A percentile compares a stretch with the other conserved stretches of the same genome.
These are phyloP conservation scores for Sympetrum striolatum DNA, from an alignment of 2,888 invertebrate species.

Conservation along the genomic window DNA sequence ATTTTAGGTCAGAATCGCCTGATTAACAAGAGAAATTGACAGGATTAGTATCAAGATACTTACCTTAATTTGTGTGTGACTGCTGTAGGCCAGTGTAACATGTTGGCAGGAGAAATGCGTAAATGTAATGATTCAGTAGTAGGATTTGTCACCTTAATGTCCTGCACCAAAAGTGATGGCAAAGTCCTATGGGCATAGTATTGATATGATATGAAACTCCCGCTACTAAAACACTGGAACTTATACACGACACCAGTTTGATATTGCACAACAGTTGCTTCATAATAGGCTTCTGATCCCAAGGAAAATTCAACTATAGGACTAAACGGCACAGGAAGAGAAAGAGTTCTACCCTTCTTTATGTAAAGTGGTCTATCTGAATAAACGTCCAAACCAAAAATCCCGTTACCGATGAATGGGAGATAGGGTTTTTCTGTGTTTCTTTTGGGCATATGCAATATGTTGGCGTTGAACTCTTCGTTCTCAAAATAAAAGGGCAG, in stretches of 20 bases:
- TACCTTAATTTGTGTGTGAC: conserved; percentile 64
- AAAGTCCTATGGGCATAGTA: conserved; percentile 82
- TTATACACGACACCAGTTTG: conserved; percentile 67
- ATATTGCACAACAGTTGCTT: conserved; percentile 72
- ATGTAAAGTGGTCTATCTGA: conserved; percentile 72
- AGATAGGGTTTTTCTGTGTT: conserved; percentile 68
- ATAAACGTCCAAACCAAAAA: conserved; percentile 70
- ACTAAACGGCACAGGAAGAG: conserved; percentile 71
- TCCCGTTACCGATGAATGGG: conserved; percentile 79
- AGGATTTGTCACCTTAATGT: conserved; percentile 79
- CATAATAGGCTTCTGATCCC: conserved; percentile 65
- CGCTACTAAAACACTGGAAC: conserved; percentile 72
- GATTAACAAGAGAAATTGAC: too few relatives aligned
- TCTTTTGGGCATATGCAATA: conserved; percentile 66
- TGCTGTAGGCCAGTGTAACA: conserved; percentile 68
- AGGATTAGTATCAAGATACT: too few relatives aligned
- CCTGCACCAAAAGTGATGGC: conserved; percentile 81
- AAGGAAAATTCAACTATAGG: conserved; percentile 64
- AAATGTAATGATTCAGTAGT: conserved; percentile 67
- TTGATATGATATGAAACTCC: conserved; percentile 69
- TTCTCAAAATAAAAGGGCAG: conserved; percentile 68
- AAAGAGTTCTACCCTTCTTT: conserved; percentile 71
- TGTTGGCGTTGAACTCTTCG: conserved; percentile 72
- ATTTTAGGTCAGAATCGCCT: too few relatives aligned
- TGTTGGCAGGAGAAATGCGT: conserved; percentile 67